These are phyloP conservation scores for Arizona elegans DNA, from an alignment of 2,113 vertebrate species.

Conservation along the genomic window DNA sequence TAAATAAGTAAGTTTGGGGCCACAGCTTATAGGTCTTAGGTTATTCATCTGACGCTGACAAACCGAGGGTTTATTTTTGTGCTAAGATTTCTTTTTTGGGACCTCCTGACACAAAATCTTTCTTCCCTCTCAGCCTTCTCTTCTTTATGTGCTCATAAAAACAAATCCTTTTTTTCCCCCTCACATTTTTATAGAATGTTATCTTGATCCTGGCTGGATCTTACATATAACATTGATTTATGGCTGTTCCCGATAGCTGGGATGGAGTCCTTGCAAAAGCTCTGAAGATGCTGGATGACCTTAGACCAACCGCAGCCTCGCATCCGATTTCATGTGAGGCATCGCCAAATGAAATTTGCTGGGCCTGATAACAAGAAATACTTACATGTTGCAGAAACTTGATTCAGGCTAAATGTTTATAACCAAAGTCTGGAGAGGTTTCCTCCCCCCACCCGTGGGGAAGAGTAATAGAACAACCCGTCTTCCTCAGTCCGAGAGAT, in stretches of 20 bases:
- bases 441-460: neutral
- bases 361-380: neutral
- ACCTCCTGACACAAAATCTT: neutral
- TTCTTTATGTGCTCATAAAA: neutral
- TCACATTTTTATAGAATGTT: neutral
- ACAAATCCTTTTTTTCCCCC: neutral
- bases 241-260: neutral
- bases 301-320: neutral
- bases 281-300: neutral
- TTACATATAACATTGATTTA: neutral
- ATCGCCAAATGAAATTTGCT: neutral
- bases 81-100: neutral
- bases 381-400: neutral
- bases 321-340: neutral
- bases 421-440: neutral
- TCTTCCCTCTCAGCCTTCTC: neutral
- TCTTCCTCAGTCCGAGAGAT: neutral
- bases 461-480: neutral
- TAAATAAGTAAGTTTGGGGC: neutral
- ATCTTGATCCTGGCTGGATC: neutral
- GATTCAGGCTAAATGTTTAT: neutral
- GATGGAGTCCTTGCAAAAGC: neutral
- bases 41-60: neutral
- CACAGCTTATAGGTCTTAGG: neutral
- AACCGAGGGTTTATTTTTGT: neutral